phyloP scores from a whole-genome alignment of 64 coral and sea anemone species.

The Platygyra sinensis region DNA sequence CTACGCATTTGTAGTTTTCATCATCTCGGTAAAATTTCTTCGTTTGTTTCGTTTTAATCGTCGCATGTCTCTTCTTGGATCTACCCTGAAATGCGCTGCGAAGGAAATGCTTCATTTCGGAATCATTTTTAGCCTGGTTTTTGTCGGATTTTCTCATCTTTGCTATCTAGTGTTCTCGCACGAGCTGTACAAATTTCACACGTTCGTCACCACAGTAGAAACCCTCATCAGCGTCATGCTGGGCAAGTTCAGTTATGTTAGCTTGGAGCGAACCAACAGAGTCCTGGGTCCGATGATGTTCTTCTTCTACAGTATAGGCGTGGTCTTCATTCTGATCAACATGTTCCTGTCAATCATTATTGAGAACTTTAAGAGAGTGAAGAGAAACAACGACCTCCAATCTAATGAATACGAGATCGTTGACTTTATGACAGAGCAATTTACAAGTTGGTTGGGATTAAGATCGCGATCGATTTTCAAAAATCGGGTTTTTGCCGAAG shows the following conservation, averaged over 20 bases:
- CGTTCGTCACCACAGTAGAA: slow-evolving; percentile 72
- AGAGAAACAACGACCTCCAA: slow-evolving; percentile 85
- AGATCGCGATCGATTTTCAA: slow-evolving; percentile 51
- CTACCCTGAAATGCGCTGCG: slow-evolving; percentile 54
- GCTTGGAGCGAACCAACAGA: slow-evolving; percentile 71
- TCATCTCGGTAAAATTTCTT: slow-evolving; percentile 94
- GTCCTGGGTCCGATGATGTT: slow-evolving; percentile 80
- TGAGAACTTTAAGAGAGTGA: slow-evolving; percentile 89
- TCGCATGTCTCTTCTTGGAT: slow-evolving; percentile 92
- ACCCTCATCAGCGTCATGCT: slow-evolving; percentile 93
- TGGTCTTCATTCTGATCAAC: slow-evolving; percentile 90
- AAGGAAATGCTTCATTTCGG: slow-evolving; percentile 75
- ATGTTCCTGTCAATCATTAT: slow-evolving; percentile 96
- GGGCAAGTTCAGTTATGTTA: slow-evolving; percentile 94
- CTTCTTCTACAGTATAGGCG: slow-evolving; percentile 80
- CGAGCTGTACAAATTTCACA: slow-evolving; percentile 90
- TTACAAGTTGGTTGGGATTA: slow-evolving; percentile 76
- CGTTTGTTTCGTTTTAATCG: slow-evolving; percentile 92
- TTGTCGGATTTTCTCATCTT: slow-evolving; percentile 83
- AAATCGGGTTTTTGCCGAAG: slow-evolving; percentile 50
- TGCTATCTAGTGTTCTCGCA: slow-evolving; percentile 82
- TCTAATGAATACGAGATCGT: slow-evolving; percentile 96
- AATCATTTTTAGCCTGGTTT: slow-evolving; percentile 87
- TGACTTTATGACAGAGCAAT: slow-evolving; percentile 89
- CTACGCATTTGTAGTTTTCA: slow-evolving; percentile 79